Conservation (phyloP, 2,797 vertebrate species). For the Eulemur albifrons region DNA sequence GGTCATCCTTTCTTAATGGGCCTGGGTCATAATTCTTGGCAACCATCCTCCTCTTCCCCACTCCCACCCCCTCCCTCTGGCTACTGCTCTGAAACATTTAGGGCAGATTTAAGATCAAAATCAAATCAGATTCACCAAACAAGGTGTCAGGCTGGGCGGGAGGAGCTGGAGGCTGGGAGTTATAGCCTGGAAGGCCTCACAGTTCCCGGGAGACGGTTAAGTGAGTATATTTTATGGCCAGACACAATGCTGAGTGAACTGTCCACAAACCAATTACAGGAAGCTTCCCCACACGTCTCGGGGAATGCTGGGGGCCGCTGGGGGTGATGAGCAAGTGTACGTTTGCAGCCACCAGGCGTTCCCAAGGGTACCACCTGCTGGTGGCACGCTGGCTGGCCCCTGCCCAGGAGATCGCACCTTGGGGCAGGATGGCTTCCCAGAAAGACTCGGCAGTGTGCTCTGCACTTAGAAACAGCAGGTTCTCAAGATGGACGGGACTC, state of each 20-base stretch:
- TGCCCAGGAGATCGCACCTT: background rate
- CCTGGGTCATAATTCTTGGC: conserved; percentile 50
- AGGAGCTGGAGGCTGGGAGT: background rate
- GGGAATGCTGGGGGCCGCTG: background rate
- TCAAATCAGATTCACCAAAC: conserved; percentile 71
- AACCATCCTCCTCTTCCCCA: background rate
- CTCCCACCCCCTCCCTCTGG: background rate
- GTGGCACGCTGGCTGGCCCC: background rate
- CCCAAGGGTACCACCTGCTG: background rate
- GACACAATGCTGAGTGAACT: conserved; percentile 50
- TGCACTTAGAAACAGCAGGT: background rate
- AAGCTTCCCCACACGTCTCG: background rate
- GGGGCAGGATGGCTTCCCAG: background rate
- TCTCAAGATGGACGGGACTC: background rate
- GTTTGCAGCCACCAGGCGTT: rapidly evolving
- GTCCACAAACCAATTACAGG: conserved; percentile 65
- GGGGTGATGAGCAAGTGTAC: background rate
- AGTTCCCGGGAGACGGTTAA: conserved; percentile 65
- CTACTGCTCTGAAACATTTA: conserved; percentile 13
- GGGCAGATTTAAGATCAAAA: conserved; percentile 69
- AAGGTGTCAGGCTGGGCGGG: conserved; percentile 51
- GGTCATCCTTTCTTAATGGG: conserved; percentile 2
- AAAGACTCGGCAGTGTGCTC: background rate
- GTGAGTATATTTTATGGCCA: conserved; percentile 44
- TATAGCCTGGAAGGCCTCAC: background rate